These are phyloP conservation scores for Ethmia dodecea DNA, from an alignment of 2,888 invertebrate genomes.

Conservation along the genomic window DNA sequence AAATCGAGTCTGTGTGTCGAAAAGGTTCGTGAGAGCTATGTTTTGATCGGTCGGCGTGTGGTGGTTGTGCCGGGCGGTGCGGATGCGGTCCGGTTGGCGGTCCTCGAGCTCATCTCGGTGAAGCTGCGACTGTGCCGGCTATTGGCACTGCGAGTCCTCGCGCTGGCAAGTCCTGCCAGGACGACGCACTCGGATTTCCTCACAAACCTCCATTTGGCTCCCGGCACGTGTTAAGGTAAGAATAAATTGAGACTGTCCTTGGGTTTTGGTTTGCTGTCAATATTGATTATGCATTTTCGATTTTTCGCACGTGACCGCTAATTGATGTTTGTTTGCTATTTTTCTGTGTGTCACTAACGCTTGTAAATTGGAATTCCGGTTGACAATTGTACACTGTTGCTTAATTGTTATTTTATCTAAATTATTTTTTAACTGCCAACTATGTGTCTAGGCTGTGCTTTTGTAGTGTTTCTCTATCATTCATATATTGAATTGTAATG, in stretches of 20 bases:
- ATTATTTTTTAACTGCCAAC: no score
- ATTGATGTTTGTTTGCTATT: slow-evolving; percentile 4
- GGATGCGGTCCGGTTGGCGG: slow-evolving; percentile 48
- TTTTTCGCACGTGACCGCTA: slow-evolving; percentile 12
- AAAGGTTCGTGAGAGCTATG: slow-evolving; percentile 71
- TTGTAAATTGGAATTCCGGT: background rate
- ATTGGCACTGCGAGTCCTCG: slow-evolving; percentile 28
- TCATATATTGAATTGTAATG: no score
- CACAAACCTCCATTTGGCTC: slow-evolving; percentile 18
- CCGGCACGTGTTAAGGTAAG: slow-evolving; percentile 62
- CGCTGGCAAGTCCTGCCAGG: slow-evolving; percentile 21
- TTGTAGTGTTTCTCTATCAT: no score
- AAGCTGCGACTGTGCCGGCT: slow-evolving; percentile 41
- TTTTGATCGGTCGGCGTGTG: slow-evolving; percentile 67
- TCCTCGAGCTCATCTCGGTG: slow-evolving; percentile 45
- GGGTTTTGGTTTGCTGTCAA: background rate
- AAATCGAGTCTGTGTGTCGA: slow-evolving; percentile 72
- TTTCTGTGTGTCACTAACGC: background rate
- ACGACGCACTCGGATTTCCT: slow-evolving; percentile 28
- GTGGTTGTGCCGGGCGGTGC: slow-evolving; percentile 62
- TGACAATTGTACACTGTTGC: no score
- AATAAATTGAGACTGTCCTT: slow-evolving; percentile 47
- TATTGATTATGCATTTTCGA: slow-evolving; percentile 21
- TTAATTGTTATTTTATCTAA: no score
- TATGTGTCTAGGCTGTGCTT: no score